These are phyloP conservation scores for Aleiodes sp. DNA, from an alignment of 1,140 invertebrate species.

Conservation along the genomic window DNA sequence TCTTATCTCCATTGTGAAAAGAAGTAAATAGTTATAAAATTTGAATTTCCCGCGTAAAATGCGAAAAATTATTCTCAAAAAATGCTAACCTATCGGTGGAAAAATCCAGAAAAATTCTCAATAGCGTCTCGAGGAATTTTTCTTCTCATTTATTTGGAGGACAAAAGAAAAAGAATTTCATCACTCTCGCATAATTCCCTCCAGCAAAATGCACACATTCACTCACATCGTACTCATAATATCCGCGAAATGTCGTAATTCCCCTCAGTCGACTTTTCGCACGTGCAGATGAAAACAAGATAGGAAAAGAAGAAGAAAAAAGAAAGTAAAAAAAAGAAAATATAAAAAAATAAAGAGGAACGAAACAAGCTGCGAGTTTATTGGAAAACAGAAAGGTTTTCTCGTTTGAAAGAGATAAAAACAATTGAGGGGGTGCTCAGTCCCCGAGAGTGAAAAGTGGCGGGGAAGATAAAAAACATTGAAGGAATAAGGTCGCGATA, in stretches of 20 bases:
- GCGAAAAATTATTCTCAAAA: no score
- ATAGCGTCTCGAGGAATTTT: no score
- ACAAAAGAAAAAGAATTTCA: no score
- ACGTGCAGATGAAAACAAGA: slow-evolving; percentile 6
- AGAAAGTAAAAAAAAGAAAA: slow-evolving; percentile 27
- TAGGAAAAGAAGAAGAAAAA: background rate
- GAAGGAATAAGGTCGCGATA: slow-evolving; percentile 6
- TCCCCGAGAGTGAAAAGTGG: slow-evolving; percentile 14
- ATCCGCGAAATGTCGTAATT: slow-evolving; percentile 8
- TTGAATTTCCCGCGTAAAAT: no score
- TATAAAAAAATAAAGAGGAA: no score
- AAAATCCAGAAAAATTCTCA: no score
- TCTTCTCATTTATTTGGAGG: no score
- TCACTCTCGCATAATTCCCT: slow-evolving; percentile 22
- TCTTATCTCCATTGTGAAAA: no score
- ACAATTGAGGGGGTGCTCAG: slow-evolving; percentile 7
- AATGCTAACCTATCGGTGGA: no score
- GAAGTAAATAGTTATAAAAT: no score
- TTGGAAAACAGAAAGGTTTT: slow-evolving; percentile 24
- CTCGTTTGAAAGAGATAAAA: slow-evolving; percentile 16
- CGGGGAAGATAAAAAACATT: background rate
- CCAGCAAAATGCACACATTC: slow-evolving; percentile 18
- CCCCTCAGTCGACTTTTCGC: slow-evolving; percentile 15
- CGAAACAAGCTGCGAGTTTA: background rate
- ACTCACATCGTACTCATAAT: background rate